These are phyloP conservation scores for Tanypteryx hageni DNA, from an alignment of 2,888 invertebrate species.

Conservation along the genomic window DNA sequence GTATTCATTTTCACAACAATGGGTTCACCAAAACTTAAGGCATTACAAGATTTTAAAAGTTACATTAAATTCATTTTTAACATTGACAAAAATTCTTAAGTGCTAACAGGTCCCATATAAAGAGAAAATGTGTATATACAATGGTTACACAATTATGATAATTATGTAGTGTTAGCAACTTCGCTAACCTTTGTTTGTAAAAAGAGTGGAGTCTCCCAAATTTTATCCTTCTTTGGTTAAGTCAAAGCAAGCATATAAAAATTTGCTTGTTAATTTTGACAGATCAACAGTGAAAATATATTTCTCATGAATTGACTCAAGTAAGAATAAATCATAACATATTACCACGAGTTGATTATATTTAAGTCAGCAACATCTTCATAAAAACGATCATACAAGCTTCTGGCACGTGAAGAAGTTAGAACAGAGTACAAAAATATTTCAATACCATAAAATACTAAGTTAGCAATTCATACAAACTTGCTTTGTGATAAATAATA, in stretches of 20 bases:
- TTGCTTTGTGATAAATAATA: background rate
- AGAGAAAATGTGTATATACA: slow-evolving; percentile 61
- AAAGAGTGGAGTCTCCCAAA: slow-evolving; percentile 16
- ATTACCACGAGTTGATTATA: background rate
- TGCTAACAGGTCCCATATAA: slow-evolving; percentile 60
- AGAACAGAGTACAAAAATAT: slow-evolving; percentile 29
- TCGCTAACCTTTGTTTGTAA: background rate
- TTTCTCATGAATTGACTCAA: background rate
- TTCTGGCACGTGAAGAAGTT: slow-evolving; percentile 3
- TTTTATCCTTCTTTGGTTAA: slow-evolving; percentile 17
- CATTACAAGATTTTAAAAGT: slow-evolving; percentile 41
- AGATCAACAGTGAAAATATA: slow-evolving; percentile 29
- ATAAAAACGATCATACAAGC: slow-evolving; percentile 19
- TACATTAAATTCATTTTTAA: slow-evolving; percentile 56
- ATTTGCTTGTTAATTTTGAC: slow-evolving; percentile 10
- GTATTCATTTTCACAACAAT: slow-evolving; percentile 46
- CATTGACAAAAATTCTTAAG: slow-evolving; percentile 42
- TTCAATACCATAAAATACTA: slow-evolving; percentile 9
- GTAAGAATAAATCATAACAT: background rate
- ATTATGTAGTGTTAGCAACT: slow-evolving; percentile 3
- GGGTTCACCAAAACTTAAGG: slow-evolving; percentile 34
- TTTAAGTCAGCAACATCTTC: slow-evolving; percentile 6
- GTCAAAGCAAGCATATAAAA: slow-evolving; percentile 26
- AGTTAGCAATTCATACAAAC: slow-evolving; percentile 8
- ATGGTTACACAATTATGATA: slow-evolving; percentile 15